phyloP scores from a whole-genome alignment of 2,113 vertebrate genomes.

The Grammomys surdaster region DNA sequence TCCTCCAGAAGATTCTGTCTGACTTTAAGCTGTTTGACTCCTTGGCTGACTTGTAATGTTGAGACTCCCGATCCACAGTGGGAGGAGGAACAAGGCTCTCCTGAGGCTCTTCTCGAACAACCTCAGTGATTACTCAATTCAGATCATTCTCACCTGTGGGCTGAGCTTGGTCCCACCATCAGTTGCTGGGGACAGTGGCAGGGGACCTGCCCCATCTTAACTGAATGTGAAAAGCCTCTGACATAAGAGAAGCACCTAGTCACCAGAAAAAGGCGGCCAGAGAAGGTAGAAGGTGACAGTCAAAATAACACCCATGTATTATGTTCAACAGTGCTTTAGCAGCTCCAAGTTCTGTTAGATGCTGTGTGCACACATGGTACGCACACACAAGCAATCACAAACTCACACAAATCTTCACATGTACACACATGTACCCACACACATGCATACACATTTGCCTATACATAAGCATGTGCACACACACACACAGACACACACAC shows the following conservation, averaged over 20 bases:
- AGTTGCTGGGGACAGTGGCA: not conserved
- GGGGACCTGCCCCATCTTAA: not conserved
- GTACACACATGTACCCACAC: no score
- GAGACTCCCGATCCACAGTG: not conserved
- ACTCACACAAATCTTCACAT: not conserved
- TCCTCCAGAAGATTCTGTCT: rapidly evolving
- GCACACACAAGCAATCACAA: not conserved
- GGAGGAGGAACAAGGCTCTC: not conserved
- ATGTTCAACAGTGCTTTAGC: not conserved
- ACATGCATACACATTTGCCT: not conserved
- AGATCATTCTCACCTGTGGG: not conserved
- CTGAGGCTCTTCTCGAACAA: not conserved
- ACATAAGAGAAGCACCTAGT: not conserved
- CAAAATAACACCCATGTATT: not conserved
- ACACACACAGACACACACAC: not conserved
- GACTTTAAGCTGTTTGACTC: not conserved
- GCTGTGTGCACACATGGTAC: not conserved
- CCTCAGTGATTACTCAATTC: not conserved
- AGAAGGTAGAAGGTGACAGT: not conserved
- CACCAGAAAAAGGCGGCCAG: not conserved
- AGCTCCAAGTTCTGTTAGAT: not conserved
- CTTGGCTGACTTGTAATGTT: not conserved
- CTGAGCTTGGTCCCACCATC: no score
- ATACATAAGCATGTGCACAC: no score
- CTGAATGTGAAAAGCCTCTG: not conserved